These are phyloP conservation scores for Agrochola litura DNA, from an alignment of 2,888 invertebrate species.

Conservation along the genomic window DNA sequence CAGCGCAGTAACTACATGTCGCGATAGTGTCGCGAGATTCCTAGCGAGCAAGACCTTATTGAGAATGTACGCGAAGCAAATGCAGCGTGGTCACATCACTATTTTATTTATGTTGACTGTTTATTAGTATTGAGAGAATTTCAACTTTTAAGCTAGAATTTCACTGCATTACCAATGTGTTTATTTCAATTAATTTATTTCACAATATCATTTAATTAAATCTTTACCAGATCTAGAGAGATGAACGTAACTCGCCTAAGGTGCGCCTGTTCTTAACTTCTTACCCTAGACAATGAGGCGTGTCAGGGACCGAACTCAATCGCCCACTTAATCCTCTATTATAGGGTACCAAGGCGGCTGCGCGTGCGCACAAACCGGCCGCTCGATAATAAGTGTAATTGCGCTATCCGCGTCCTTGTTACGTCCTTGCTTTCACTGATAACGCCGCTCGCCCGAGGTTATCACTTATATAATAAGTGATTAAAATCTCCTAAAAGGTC, in stretches of 20 bases:
- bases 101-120: constrained; percentile 55
- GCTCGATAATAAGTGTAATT: constrained; percentile 84
- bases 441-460: constrained; percentile 76
- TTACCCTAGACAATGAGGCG: constrained; percentile 80
- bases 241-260: constrained; percentile 62
- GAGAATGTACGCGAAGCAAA: constrained; percentile 74
- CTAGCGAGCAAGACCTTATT: constrained; percentile 78
- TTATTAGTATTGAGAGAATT: constrained; percentile 46
- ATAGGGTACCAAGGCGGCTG: constrained; percentile 69
- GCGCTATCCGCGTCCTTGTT: constrained; percentile 86
- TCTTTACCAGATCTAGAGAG: constrained; percentile 39
- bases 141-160: constrained; percentile 24
- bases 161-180: background rate
- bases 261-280: constrained; percentile 69
- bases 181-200: constrained; percentile 16
- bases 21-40: constrained; percentile 80
- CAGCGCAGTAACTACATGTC: constrained; percentile 78
- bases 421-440: constrained; percentile 90
- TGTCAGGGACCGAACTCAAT: constrained; percentile 78
- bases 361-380: constrained; percentile 73
- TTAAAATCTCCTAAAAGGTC: constrained; percentile 75
- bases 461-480: constrained; percentile 79
- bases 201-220: constrained; percentile 53
- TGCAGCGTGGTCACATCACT: constrained; percentile 67
- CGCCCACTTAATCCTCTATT: constrained; percentile 77